phyloP scores from a whole-genome alignment of 2,113 vertebrate genomes.

The Zosterops hypoxanthus region DNA sequence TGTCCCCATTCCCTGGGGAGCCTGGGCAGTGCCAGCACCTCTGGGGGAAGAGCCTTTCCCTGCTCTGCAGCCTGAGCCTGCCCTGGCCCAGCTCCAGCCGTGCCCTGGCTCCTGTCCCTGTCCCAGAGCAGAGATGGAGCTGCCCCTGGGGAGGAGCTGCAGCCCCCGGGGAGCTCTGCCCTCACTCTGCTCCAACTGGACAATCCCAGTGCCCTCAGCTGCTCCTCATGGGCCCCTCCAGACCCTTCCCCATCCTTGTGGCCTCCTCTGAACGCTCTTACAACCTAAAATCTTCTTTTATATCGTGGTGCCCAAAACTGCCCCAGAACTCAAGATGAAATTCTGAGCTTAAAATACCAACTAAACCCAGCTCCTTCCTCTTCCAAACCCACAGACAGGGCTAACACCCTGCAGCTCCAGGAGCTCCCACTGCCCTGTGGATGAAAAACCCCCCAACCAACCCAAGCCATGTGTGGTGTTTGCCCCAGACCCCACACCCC shows the following conservation, averaged over 20 bases:
- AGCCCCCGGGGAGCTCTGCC: neutral
- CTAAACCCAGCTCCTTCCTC: neutral
- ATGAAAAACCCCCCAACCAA: neutral
- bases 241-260: neutral
- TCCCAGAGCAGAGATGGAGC: neutral
- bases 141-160: neutral
- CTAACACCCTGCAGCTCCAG: neutral
- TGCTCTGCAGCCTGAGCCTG: neutral
- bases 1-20: too few species aligned
- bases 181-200: neutral
- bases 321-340: neutral
- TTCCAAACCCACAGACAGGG: neutral
- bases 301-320: neutral
- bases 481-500: neutral
- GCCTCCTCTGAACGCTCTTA: fast-evolving
- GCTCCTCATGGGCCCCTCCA: neutral
- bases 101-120: neutral
- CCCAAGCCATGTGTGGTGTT: fast-evolving
- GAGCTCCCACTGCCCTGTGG: neutral
- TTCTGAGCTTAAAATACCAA: neutral
- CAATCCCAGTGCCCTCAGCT: neutral
- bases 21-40: too few species aligned
- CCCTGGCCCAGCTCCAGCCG: neutral
- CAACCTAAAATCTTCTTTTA: neutral
- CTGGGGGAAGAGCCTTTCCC: neutral